Evolutionary conservation across 1,140 invertebrate genomes (phyloP).

Genomic region (Lordiphosa collinella): DNA sequence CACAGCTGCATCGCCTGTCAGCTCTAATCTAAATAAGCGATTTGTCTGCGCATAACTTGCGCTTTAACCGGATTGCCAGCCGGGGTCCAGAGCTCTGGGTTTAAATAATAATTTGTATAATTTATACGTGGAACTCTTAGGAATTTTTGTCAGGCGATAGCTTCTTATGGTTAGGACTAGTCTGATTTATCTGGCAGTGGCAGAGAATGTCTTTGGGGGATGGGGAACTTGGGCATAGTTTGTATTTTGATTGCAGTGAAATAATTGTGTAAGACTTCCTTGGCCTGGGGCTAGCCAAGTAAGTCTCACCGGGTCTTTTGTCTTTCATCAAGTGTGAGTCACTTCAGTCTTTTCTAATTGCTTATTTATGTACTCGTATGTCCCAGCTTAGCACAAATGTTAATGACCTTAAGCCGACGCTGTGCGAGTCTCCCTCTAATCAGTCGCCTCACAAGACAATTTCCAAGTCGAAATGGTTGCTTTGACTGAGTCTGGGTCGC

Average conservation of each 20-base stretch:
- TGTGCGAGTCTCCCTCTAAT: constrained; percentile 11
- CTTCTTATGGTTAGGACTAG: constrained; percentile 29
- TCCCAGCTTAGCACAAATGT: constrained; percentile 23
- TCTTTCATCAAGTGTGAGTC: constrained; percentile 3
- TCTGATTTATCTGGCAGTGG: constrained; percentile 23
- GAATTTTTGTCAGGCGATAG: constrained; percentile 44
- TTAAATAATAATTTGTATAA: constrained; percentile 77
- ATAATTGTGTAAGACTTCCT: too few relatives aligned
- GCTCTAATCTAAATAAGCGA: constrained; percentile 71
- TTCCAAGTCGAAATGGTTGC: constrained; percentile 3
- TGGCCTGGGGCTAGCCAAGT: too few relatives aligned
- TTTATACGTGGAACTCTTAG: constrained; percentile 51
- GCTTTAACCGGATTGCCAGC: constrained; percentile 24
- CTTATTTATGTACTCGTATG: constrained; percentile 41
- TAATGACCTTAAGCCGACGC: constrained; percentile 42
- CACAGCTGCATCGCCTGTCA: constrained; percentile 36
- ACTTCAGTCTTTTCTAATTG: constrained; percentile 37
- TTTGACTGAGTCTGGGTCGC: background rate
- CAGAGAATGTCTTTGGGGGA: constrained; percentile 18
- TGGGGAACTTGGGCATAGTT: constrained; percentile 31
- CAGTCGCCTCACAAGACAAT: background rate
- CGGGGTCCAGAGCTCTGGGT: constrained; percentile 16
- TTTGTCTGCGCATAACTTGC: constrained; percentile 63
- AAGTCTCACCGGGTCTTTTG: constrained; percentile 13
- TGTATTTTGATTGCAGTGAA: constrained; percentile 36